Percentiles rank a stretch among this genome's conserved stretches.
Conservation (phyloP, 2,797 vertebrate species). For the Halcyon chelicuti region DNA sequence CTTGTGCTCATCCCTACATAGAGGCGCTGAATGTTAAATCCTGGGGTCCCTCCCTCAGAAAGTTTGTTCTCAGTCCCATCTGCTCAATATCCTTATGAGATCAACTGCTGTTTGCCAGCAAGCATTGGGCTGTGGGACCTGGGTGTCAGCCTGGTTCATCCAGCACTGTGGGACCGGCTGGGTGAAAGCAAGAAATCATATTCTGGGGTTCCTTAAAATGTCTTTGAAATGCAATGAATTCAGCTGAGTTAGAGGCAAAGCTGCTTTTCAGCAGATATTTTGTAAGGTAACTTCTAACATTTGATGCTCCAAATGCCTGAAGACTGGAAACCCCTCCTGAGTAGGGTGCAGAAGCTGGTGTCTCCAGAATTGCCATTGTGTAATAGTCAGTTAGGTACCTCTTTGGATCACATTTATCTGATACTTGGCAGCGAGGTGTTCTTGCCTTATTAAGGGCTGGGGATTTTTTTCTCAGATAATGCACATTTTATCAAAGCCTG, state of each 20-base stretch:
- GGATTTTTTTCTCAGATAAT: rapidly evolving
- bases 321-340: not conserved
- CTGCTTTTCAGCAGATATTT: not conserved
- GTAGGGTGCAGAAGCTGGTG: not conserved
- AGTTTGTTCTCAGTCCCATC: not conserved
- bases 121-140: not conserved
- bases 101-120: not conserved
- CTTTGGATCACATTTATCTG: rapidly evolving
- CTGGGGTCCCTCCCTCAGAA: too few species aligned
- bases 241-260: not conserved
- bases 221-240: too few species aligned
- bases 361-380: rapidly evolving
- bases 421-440: rapidly evolving
- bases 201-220: too few species aligned
- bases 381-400: rapidly evolving
- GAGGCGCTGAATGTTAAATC: not conserved
- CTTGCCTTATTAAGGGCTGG: not conserved
- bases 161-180: not conserved
- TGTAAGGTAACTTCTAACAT: not conserved
- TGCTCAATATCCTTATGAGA: not conserved
- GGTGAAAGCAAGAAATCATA: not conserved
- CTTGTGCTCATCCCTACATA: not conserved
- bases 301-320: too few species aligned
- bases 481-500: rapidly evolving
- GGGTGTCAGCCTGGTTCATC: rapidly evolving